A percentile compares a stretch with the other conserved stretches of the same genome.
These are phyloP conservation scores for Cybosia mesomella DNA, from an alignment of 2,888 invertebrate genomes.

Conservation along the genomic window DNA sequence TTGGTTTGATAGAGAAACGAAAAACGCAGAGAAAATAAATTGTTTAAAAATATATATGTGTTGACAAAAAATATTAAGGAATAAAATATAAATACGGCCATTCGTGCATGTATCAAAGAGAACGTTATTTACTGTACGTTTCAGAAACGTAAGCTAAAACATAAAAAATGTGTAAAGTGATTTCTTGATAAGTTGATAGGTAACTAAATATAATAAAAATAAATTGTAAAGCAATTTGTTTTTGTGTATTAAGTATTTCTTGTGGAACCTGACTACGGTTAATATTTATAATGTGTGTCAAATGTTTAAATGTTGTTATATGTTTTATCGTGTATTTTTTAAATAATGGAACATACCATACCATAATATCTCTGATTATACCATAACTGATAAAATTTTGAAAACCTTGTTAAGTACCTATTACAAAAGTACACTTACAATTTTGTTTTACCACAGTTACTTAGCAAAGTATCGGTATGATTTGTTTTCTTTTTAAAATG, in stretches of 20 bases:
- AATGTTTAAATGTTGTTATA: too few species aligned
- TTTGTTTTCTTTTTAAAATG: neutral
- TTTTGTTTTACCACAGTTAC: neutral
- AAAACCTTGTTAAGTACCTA: too few species aligned
- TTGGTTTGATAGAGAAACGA: neutral
- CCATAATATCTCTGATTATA: too few species aligned
- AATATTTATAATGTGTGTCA: neutral
- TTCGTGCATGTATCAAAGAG: conserved; percentile 54
- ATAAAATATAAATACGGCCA: conserved; percentile 37
- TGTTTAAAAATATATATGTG: neutral
- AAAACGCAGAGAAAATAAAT: neutral
- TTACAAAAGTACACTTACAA: neutral
- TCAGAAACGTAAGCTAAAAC: conserved; percentile 45
- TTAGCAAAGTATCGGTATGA: neutral
- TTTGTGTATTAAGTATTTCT: conserved; percentile 15
- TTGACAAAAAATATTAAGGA: too few species aligned
- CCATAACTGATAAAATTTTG: too few species aligned
- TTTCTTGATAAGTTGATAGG: conserved; percentile 45
- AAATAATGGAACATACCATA: too few species aligned
- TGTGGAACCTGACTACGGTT: conserved; percentile 16
- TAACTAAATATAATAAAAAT: conserved; percentile 41
- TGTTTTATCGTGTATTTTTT: too few species aligned
- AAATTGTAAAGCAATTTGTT: conserved; percentile 43
- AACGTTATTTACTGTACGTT: conserved; percentile 70
- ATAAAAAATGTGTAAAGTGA: conserved; percentile 47